These are phyloP conservation scores for Nothura maculosa DNA, from an alignment of 2,797 vertebrate species.

Conservation along the genomic window DNA sequence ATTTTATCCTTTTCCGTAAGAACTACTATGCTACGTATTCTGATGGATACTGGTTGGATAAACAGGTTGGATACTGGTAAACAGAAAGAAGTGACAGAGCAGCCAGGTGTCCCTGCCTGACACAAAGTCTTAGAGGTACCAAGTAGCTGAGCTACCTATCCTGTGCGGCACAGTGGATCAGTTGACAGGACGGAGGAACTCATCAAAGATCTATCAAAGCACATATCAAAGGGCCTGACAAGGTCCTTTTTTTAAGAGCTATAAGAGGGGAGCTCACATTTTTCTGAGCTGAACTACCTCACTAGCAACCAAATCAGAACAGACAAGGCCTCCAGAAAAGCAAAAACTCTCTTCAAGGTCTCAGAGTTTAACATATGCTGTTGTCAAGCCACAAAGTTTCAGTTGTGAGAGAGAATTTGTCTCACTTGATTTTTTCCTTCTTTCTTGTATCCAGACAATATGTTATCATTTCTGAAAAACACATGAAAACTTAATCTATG, in stretches of 20 bases:
- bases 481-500: neutral
- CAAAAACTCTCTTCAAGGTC: neutral
- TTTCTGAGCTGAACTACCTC: neutral
- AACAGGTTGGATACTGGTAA: rapidly evolving
- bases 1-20: neutral
- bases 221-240: neutral
- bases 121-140: neutral
- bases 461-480: neutral
- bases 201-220: too few species aligned
- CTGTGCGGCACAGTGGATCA: rapidly evolving
- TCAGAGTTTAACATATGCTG: neutral
- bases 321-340: neutral
- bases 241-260: too few species aligned
- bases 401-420: neutral
- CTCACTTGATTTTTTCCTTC: neutral
- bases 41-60: rapidly evolving
- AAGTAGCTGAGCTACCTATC: rapidly evolving
- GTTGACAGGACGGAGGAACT: neutral
- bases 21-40: neutral
- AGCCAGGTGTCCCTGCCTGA: rapidly evolving
- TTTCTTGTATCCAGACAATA: neutral
- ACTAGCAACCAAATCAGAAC: neutral
- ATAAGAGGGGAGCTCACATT: neutral
- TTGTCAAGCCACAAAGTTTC: neutral
- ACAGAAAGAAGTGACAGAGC: neutral